Conservation (phyloP, 2,797 vertebrate species). For the Scyliorhinus canicula region DNA sequence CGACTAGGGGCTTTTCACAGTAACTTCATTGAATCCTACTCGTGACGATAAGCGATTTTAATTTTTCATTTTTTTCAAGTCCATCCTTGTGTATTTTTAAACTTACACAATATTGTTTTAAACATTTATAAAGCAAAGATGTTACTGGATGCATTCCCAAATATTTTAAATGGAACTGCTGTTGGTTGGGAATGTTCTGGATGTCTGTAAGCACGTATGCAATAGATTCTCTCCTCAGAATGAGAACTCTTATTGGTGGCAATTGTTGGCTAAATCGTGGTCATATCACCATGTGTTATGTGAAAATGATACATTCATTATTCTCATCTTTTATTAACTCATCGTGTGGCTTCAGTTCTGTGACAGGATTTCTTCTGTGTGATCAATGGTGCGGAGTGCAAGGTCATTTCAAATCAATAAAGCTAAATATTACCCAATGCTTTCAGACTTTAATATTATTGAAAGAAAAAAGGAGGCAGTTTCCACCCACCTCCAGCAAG, state of each 20-base stretch:
- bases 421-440: background rate
- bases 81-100: background rate
- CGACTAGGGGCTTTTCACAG: too few species aligned
- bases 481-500: background rate
- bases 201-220: background rate
- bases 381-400: background rate
- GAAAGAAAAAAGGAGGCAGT: background rate
- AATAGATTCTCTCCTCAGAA: background rate
- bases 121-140: background rate
- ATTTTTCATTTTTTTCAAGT: too few species aligned
- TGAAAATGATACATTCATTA: background rate
- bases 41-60: too few species aligned
- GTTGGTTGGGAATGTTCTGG: too few species aligned
- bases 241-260: background rate
- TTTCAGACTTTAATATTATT: background rate
- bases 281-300: background rate
- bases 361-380: background rate
- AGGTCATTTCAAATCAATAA: background rate
- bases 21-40: too few species aligned
- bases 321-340: background rate
- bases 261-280: background rate
- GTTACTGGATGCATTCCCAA: background rate
- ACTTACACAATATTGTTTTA: background rate
- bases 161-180: too few species aligned
- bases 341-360: background rate